Evolutionary conservation across 53 echinoderm and acorn worm species (phyloP).

Genomic region (Astropecten irregularis): DNA sequence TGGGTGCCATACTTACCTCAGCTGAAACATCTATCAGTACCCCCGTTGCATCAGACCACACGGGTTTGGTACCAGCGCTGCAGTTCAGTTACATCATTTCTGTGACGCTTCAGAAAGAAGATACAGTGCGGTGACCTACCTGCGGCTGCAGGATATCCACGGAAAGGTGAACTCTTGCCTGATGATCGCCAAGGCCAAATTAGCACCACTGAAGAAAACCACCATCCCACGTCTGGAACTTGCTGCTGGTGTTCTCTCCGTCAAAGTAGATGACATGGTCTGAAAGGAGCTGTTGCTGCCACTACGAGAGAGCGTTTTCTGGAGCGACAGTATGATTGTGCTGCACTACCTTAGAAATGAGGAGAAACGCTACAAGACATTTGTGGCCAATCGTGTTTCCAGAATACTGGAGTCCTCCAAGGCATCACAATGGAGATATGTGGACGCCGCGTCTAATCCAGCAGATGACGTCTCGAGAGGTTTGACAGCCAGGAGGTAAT

Average conservation of each 20-base stretch:
- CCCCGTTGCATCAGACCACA: conserved; percentile 45
- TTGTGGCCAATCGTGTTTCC: conserved; percentile 59
- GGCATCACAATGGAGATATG: conserved; percentile 48
- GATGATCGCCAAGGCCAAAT: neutral
- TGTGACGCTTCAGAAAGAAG: conserved; percentile 64
- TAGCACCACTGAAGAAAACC: conserved; percentile 43
- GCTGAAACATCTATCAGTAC: conserved; percentile 4
- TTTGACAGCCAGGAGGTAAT: conserved; percentile 10
- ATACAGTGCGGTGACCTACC: conserved; percentile 57
- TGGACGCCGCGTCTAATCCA: conserved; percentile 50
- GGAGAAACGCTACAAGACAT: conserved; percentile 55
- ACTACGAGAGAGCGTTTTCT: conserved; percentile 17
- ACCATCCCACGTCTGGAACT: conserved; percentile 53
- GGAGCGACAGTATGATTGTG: conserved; percentile 54
- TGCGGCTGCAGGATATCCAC: conserved; percentile 2
- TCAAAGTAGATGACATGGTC: conserved; percentile 49
- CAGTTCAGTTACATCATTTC: conserved; percentile 67
- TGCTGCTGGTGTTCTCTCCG: conserved; percentile 32
- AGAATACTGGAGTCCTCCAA: conserved; percentile 35
- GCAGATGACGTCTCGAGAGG: too few species aligned
- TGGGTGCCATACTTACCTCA: conserved; percentile 39
- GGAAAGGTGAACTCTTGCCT: neutral
- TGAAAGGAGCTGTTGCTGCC: conserved; percentile 24
- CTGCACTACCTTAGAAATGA: too few species aligned
- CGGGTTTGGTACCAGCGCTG: neutral